phyloP scores from a whole-genome alignment of 2,888 invertebrate species.

The Adineta ricciae region DNA sequence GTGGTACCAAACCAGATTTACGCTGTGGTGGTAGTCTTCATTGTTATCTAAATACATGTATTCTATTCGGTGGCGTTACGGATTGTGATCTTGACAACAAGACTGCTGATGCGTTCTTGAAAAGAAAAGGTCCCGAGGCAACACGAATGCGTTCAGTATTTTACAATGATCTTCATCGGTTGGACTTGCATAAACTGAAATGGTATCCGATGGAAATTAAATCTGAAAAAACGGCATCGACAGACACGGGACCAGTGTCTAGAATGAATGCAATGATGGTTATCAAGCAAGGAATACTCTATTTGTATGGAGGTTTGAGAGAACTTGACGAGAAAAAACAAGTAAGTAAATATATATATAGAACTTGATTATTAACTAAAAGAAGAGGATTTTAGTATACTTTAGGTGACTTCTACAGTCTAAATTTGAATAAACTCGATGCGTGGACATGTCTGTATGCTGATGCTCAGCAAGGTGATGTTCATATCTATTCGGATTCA shows the following conservation, averaged over 20 bases:
- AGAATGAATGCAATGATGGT: slow-evolving; percentile 79
- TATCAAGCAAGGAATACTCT: slow-evolving; percentile 62
- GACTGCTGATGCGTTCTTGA: not conserved
- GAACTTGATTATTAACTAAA: slow-evolving; percentile 39
- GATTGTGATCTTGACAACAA: slow-evolving; percentile 55
- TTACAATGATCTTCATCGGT: slow-evolving; percentile 65
- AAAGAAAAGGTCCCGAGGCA: not conserved
- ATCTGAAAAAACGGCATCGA: slow-evolving; percentile 35
- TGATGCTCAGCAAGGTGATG: slow-evolving; percentile 49
- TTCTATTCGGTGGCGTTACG: slow-evolving; percentile 75
- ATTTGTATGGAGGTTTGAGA: slow-evolving; percentile 75
- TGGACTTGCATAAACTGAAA: slow-evolving; percentile 65
- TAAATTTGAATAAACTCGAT: slow-evolving; percentile 69
- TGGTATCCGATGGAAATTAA: slow-evolving; percentile 54
- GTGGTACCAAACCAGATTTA: slow-evolving; percentile 59
- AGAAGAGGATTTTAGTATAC: slow-evolving; percentile 36
- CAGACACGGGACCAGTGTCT: slow-evolving; percentile 64
- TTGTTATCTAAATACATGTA: slow-evolving; percentile 55
- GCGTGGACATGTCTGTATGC: slow-evolving; percentile 70
- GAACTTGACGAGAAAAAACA: slow-evolving; percentile 61
- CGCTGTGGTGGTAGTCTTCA: slow-evolving; percentile 59
- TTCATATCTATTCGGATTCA: slow-evolving; percentile 64
- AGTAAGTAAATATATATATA: slow-evolving; percentile 64
- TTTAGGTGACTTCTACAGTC: slow-evolving; percentile 43
- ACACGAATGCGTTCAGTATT: slow-evolving; percentile 53